These are phyloP conservation scores for Gymnarchus niloticus DNA, from an alignment of 2,113 vertebrate species.

Conservation along the genomic window DNA sequence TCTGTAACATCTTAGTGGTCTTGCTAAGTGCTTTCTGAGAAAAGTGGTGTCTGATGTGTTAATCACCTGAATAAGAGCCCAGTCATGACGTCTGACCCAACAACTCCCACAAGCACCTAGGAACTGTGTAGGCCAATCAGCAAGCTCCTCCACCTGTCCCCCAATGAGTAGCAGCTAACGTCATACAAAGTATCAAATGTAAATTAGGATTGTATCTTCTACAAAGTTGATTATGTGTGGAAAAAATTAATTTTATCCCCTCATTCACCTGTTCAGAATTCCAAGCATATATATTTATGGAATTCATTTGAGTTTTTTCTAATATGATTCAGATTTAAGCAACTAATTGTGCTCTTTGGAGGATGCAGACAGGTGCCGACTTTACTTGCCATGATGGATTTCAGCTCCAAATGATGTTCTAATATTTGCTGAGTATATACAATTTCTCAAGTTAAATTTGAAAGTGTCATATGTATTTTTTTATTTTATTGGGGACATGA, in stretches of 20 bases:
- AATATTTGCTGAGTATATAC: background rate
- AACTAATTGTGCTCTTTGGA: background rate
- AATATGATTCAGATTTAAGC: conserved; percentile 10
- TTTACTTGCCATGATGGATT: background rate
- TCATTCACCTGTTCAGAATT: background rate
- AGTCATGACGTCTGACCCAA: background rate
- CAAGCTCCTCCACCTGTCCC: background rate
- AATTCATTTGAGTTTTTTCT: background rate
- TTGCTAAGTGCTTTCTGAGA: conserved; percentile 46
- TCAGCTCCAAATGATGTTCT: background rate
- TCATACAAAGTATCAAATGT: background rate
- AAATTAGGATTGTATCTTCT: background rate
- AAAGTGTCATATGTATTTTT: background rate
- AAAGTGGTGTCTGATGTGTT: background rate
- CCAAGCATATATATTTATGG: background rate
- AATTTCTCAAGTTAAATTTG: background rate
- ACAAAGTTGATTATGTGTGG: background rate
- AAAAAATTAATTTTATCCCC: background rate
- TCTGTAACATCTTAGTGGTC: conserved; percentile 80
- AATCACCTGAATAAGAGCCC: background rate
- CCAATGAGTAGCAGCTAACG: background rate
- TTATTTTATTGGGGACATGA: background rate
- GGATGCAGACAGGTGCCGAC: background rate
- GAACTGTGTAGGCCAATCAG: background rate
- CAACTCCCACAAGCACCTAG: background rate